These are phyloP conservation scores for Aphis craccivora DNA, from an alignment of 1,140 invertebrate genomes.

Conservation along the genomic window DNA sequence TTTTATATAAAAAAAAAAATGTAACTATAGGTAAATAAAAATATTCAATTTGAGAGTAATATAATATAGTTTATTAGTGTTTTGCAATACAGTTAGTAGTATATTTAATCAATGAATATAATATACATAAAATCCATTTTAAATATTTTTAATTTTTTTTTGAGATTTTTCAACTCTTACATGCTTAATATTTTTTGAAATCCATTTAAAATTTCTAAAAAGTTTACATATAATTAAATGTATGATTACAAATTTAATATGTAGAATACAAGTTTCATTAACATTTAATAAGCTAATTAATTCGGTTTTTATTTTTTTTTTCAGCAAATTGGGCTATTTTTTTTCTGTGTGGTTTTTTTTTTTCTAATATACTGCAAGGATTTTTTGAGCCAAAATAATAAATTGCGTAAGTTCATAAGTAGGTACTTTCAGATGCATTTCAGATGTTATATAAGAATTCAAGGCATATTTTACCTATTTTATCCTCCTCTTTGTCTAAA, in stretches of 20 bases:
- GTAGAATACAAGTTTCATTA: not conserved
- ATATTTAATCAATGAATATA: no score
- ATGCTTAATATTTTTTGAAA: not conserved
- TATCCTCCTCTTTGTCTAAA: no score
- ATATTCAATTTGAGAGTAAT: no score
- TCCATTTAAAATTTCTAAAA: slow-evolving; percentile 18
- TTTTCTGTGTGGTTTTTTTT: not conserved
- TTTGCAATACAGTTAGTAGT: no score
- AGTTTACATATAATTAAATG: slow-evolving; percentile 23
- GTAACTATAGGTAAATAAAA: no score
- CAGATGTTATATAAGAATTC: no score
- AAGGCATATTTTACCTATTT: no score
- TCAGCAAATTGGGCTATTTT: not conserved
- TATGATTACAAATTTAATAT: slow-evolving; percentile 2
- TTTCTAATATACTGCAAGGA: not conserved
- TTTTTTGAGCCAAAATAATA: not conserved
- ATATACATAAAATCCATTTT: not conserved
- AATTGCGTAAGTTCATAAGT: not conserved
- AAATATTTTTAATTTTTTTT: slow-evolving; percentile 22
- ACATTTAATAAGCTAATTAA: not conserved
- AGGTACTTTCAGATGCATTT: slow-evolving; percentile 2
- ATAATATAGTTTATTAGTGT: no score
- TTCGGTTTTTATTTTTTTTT: slow-evolving; percentile 12
- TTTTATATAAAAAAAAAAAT: no score
- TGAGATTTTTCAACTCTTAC: not conserved